These are phyloP conservation scores for Heliconius hewitsoni DNA, from an alignment of 1,140 invertebrate genomes.

Conservation along the genomic window DNA sequence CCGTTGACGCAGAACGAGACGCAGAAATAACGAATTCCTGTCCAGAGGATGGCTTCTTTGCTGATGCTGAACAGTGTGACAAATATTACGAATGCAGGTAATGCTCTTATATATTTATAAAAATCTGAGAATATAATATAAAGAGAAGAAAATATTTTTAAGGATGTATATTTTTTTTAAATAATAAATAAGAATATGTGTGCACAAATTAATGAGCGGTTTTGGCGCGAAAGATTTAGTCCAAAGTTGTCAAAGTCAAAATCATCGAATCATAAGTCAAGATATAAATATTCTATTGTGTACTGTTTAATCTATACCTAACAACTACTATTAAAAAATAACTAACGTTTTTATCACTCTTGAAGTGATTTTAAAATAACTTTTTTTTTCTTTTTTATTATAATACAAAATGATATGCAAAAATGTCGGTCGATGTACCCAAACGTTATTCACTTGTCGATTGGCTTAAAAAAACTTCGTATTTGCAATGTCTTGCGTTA, in stretches of 20 bases:
- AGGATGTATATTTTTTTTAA: too few relatives aligned
- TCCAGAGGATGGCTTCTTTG: slow-evolving; percentile 92
- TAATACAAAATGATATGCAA: slow-evolving; percentile 6
- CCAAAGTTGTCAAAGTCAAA: too few relatives aligned
- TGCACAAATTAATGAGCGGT: too few relatives aligned
- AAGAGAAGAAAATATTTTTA: too few relatives aligned
- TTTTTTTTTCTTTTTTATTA: slow-evolving; percentile 6
- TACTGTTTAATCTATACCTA: neutral
- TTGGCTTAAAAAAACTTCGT: slow-evolving; percentile 5
- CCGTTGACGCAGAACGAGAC: slow-evolving; percentile 55
- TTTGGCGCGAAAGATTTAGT: too few relatives aligned
- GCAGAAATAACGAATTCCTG: slow-evolving; percentile 84
- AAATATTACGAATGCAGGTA: slow-evolving; percentile 92
- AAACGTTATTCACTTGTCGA: slow-evolving; percentile 26
- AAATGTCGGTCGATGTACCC: slow-evolving; percentile 6
- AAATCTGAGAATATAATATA: neutral
- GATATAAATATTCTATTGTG: neutral
- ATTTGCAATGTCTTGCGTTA: slow-evolving; percentile 25
- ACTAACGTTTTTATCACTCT: neutral
- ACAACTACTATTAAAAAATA: neutral
- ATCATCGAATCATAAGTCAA: too few relatives aligned
- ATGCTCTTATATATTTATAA: neutral
- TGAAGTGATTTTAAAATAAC: neutral
- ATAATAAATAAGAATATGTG: too few relatives aligned
- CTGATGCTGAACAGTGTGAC: slow-evolving; percentile 93